These are phyloP conservation scores for Stichodactyla helianthus DNA, from an alignment of 64 coral and sea anemone species.

Conservation along the genomic window DNA sequence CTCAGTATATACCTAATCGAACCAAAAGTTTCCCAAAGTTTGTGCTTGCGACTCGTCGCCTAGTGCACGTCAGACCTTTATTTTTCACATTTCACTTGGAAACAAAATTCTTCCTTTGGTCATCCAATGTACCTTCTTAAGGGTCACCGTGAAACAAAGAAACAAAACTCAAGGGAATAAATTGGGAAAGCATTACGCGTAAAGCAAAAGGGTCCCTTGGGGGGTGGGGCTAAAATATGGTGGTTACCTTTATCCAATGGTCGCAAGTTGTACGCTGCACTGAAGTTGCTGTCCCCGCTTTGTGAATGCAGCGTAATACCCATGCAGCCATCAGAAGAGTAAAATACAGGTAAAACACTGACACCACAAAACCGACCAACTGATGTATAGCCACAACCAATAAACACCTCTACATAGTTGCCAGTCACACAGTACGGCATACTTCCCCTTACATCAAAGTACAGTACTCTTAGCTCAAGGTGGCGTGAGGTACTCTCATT, in stretches of 20 bases:
- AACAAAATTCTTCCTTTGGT: too few species aligned
- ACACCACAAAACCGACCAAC: slow-evolving; percentile 41
- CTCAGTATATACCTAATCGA: too few species aligned
- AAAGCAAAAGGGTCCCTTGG: too few species aligned
- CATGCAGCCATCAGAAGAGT: slow-evolving; percentile 43
- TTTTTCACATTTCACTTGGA: too few species aligned
- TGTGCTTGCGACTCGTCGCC: too few species aligned
- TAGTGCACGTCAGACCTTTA: too few species aligned
- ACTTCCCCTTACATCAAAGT: background rate
- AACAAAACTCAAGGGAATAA: too few species aligned
- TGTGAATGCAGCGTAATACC: background rate
- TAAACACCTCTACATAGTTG: slow-evolving; percentile 21
- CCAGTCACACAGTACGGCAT: slow-evolving; percentile 21
- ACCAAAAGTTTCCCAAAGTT: too few species aligned
- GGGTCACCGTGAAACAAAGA: too few species aligned
- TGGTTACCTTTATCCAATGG: slow-evolving; percentile 10
- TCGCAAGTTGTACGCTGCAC: slow-evolving; percentile 19
- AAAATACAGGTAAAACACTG: slow-evolving; percentile 3
- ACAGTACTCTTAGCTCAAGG: background rate
- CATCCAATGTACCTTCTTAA: too few species aligned
- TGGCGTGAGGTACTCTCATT: background rate
- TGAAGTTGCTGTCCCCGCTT: background rate
- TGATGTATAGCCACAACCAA: slow-evolving; percentile 28
- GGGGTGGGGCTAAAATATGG: background rate
- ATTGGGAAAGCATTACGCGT: too few species aligned